Conservation (phyloP, 2,888 invertebrate genomes). For the Rhagonycha fulva region DNA sequence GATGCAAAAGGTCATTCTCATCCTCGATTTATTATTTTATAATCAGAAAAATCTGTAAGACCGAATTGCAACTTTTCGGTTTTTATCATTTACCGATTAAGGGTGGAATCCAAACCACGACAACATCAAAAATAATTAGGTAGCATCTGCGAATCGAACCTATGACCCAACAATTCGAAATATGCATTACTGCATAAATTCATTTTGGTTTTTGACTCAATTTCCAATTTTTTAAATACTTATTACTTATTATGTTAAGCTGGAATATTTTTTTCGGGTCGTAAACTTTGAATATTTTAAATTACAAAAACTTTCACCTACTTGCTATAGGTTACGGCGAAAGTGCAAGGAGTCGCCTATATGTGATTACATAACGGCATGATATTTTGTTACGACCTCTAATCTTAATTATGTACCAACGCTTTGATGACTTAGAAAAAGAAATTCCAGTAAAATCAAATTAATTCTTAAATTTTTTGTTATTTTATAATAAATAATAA, state of each 20-base stretch:
- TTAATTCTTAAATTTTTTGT: background rate
- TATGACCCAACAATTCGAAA: background rate
- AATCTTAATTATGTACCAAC: slow-evolving; percentile 4
- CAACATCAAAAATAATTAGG: too few relatives aligned
- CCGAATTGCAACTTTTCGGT: too few relatives aligned
- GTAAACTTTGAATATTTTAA: background rate
- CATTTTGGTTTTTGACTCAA: background rate
- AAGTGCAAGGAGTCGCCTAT: slow-evolving; percentile 13
- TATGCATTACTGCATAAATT: too few relatives aligned
- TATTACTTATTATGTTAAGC: too few relatives aligned
- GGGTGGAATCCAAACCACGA: too few relatives aligned
- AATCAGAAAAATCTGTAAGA: too few relatives aligned
- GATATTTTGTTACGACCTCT: slow-evolving; percentile 14
- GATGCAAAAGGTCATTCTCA: background rate
- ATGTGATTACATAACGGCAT: slow-evolving; percentile 12
- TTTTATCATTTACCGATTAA: too few relatives aligned
- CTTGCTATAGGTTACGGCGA: slow-evolving; percentile 19
- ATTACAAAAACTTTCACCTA: slow-evolving; percentile 14
- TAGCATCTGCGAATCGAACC: too few relatives aligned
- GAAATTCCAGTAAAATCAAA: background rate
- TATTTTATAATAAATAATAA: background rate
- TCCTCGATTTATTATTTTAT: too few relatives aligned
- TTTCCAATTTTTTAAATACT: too few relatives aligned
- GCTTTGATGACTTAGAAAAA: background rate
- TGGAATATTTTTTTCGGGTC: background rate